Percentiles rank a stretch among this genome's conserved stretches.
phyloP scores from a whole-genome alignment of 23 tunicate genomes.

The Halocynthia aurantium region DNA sequence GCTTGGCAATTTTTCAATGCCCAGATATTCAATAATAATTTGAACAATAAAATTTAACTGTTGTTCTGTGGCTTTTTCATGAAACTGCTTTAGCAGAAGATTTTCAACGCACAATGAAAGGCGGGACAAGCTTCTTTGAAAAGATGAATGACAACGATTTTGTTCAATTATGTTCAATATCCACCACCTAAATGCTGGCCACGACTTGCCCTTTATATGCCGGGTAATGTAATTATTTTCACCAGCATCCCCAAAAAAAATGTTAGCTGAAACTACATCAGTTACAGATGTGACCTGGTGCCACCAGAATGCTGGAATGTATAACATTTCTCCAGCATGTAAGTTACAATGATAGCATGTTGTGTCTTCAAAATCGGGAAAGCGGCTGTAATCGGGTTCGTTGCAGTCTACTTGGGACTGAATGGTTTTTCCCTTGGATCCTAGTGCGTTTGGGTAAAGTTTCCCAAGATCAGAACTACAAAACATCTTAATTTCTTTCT shows the following conservation, averaged over 20 bases:
- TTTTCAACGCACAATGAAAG: slow-evolving; percentile 64
- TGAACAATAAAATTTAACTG: slow-evolving; percentile 29
- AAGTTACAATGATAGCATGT: slow-evolving; percentile 36
- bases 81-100: slow-evolving; percentile 87
- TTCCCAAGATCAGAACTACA: slow-evolving; percentile 51
- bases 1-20: slow-evolving; percentile 50
- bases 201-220: slow-evolving; percentile 52
- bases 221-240: slow-evolving; percentile 37
- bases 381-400: slow-evolving; percentile 32
- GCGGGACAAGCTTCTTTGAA: slow-evolving; percentile 74
- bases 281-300: slow-evolving; percentile 89
- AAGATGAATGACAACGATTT: slow-evolving; percentile 65
- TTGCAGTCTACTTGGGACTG: slow-evolving; percentile 93
- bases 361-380: slow-evolving; percentile 46
- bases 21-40: slow-evolving; percentile 48
- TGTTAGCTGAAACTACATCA: slow-evolving; percentile 78
- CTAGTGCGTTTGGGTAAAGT: slow-evolving; percentile 89
- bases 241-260: slow-evolving; percentile 89
- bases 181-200: slow-evolving; percentile 88
- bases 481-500: slow-evolving; percentile 56
- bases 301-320: slow-evolving; percentile 99
- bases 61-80: slow-evolving; percentile 61
- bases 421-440: slow-evolving; percentile 94
- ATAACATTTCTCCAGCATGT: slow-evolving; percentile 69
- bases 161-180: slow-evolving; percentile 82